Evolutionary conservation across 1,140 invertebrate genomes (phyloP), one percentile per base, ranked within the genome.

Genomic region (Diachasma alloeum): DNA sequence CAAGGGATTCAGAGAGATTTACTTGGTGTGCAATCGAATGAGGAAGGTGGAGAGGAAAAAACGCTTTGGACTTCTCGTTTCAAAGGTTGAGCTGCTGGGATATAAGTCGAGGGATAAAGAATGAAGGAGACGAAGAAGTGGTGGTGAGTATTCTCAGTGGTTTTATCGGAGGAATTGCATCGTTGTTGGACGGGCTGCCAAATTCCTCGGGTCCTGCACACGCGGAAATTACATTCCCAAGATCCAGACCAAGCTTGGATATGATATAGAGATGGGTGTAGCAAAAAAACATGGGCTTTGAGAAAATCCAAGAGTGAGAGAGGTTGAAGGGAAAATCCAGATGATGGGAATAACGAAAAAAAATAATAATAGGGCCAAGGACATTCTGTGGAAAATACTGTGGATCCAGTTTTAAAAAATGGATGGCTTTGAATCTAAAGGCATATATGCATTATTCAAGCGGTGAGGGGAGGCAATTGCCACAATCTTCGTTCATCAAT

Each of bases 21-120:
- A 53, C 48, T 53, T 15, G 48, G 48, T 53, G 48, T 19, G 48
- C 48, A 75, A 75, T 48, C 37, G 68, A 75, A 75, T 44, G 39
- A 53, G 22, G 24, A 39, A 71, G 69, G n/a, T 56, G 10, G 39
- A 53, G 26, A 31, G 9, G 11, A 56, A 42, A 72, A 17, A 72
- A n/a, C 46, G 24, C 26, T 9, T 56, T 17, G 39, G 63, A 63
- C 36, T 69, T 46, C 66, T 75, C 67, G 63, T 69, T 46, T 39
- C 74, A 78, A 78, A 68, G 72, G 53, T 72, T 72, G 63, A 42
- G 66, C 77, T 48, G 37, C 31, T 31, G 31, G 31, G 31, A 53
- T 53, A 53, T 53, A 53, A 53, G 48, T 19, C 17, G 13, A 17
- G 48, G 48, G 48, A 53, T 53, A 53, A 53, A 53, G 17, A 53